Evolutionary conservation across 2,888 invertebrate genomes (phyloP).

Genomic region (Leucophora obtusa): DNA sequence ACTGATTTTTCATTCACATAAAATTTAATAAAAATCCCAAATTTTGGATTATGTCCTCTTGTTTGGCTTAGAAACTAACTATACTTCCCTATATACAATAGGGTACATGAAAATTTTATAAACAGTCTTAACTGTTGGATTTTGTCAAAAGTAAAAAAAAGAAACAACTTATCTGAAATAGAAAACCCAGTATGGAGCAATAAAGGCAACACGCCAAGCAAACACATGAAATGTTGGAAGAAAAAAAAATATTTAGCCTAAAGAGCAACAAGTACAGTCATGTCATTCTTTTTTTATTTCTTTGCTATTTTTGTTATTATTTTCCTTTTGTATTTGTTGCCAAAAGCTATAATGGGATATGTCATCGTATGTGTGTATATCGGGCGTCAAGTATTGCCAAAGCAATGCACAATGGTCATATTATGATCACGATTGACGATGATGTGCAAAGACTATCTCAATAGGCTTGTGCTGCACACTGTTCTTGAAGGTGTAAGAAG

Average conservation of each 20-base stretch:
- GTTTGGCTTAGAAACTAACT: no score
- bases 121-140: background rate
- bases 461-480: background rate
- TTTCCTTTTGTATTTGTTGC: slow-evolving; percentile 19
- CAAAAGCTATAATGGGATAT: slow-evolving; percentile 38
- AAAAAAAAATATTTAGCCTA: background rate
- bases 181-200: background rate
- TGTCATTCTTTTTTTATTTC: slow-evolving; percentile 27
- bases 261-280: slow-evolving; percentile 49
- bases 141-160: background rate
- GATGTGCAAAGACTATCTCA: background rate
- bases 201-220: background rate
- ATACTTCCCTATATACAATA: background rate
- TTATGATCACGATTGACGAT: background rate
- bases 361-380: background rate
- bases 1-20: no score
- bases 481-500: no score
- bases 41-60: no score
- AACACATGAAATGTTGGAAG: background rate
- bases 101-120: background rate
- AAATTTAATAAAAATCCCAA: no score
- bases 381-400: background rate
- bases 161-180: background rate
- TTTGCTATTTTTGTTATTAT: slow-evolving; percentile 28
- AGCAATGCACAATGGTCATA: background rate